Evolutionary conservation across 23 tunicate species (phyloP), one percentile per base, ranked within the genome.

Genomic region (Botrylloides violaceus): DNA sequence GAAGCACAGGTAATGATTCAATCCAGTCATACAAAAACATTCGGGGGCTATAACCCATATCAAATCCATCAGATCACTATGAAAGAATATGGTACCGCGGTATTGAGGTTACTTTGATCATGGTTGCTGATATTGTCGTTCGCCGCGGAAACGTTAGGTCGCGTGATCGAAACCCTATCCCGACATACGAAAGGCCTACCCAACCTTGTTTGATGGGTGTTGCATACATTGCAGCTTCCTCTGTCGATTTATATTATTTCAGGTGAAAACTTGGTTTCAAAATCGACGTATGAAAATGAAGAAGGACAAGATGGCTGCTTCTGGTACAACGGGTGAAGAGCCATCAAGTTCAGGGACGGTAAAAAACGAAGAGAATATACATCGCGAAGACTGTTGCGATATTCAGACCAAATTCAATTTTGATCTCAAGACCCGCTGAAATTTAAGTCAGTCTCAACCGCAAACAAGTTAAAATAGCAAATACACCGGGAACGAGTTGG

Each of bases 1-100:
- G 86, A 87, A 62, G 70, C 82, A 20, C 85, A 87, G 82, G 95
- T 87, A 72, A n/a, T n/a, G n/a, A n/a, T n/a, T n/a, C n/a, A n/a
- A n/a, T n/a, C n/a, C n/a, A n/a, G n/a, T n/a, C n/a, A n/a, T n/a
- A n/a, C n/a, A n/a, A n/a, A n/a, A n/a, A n/a, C n/a, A n/a, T n/a
- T n/a, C n/a, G n/a, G n/a, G n/a, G n/a, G n/a, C n/a, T n/a, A n/a
- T n/a, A n/a, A n/a, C n/a, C n/a, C n/a, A n/a, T n/a, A n/a, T n/a
- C n/a, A n/a, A n/a, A n/a, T n/a, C n/a, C n/a, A n/a, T n/a, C n/a
- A n/a, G n/a, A n/a, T n/a, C n/a, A n/a, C n/a, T n/a, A n/a, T n/a
- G n/a, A n/a, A n/a, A n/a, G n/a, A n/a, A n/a, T n/a, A n/a, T n/a
- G n/a, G n/a, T n/a, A n/a, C n/a, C n/a, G n/a, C n/a, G n/a, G n/a